Conservation (phyloP, 1,140 invertebrate genomes). For the Drosophila bocki region DNA sequence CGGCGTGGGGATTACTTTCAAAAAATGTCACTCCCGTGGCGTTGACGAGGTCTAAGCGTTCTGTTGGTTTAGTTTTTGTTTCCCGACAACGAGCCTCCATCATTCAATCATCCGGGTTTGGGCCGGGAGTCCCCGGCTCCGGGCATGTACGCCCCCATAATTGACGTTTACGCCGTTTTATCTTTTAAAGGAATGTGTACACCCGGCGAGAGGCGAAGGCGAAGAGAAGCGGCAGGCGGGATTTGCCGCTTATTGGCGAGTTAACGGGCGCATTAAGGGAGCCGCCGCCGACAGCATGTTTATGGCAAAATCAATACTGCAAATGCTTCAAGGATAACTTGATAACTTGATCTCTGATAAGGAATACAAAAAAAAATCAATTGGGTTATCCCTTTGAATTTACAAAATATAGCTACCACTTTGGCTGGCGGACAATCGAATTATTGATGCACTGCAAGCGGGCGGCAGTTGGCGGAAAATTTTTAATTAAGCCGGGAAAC, state of each 20-base stretch:
- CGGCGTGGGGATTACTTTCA: constrained; percentile 62
- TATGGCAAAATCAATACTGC: constrained; percentile 36
- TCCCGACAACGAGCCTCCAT: constrained; percentile 30
- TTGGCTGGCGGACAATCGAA: constrained; percentile 15
- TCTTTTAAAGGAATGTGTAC: constrained; percentile 46
- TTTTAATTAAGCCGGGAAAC: constrained; percentile 45
- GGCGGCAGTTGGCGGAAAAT: constrained; percentile 23
- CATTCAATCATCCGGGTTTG: constrained; percentile 67
- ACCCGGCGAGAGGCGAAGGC: constrained; percentile 12
- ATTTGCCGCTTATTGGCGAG: constrained; percentile 66
- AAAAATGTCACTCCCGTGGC: constrained; percentile 50
- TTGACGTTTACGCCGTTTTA: constrained; percentile 68
- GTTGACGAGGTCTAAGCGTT: constrained; percentile 63
- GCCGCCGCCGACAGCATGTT: constrained; percentile 12
- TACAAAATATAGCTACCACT: constrained; percentile 21
- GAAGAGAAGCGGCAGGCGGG: constrained; percentile 25
- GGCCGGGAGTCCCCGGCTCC: not conserved
- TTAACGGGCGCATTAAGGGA: constrained; percentile 39
- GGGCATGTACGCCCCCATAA: constrained; percentile 52
- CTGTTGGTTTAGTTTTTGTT: constrained; percentile 63
- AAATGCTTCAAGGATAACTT: constrained; percentile 11
- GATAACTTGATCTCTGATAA: constrained; percentile 3
- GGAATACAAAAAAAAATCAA: not conserved
- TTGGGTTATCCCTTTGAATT: constrained; percentile 10
- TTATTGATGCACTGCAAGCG: constrained; percentile 26